Evolutionary conservation across 2,888 invertebrate species (phyloP), one percentile per base, ranked within the genome.

Genomic region (Barypeithes pellucidus): DNA sequence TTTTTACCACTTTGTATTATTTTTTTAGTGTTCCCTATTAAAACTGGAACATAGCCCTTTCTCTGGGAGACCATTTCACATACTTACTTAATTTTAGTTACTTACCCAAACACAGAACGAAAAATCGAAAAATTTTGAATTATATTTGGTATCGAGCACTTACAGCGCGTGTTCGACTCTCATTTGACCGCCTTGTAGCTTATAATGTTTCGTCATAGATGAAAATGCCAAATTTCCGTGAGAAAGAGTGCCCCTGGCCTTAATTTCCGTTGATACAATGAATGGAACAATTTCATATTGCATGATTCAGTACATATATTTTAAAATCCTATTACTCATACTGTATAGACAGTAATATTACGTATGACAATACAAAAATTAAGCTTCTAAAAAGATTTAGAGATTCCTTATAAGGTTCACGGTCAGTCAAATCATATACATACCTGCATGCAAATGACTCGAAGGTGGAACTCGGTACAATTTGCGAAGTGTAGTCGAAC

Each of bases 401-500:
- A 73, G 67, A 74, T 69, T 70, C 74, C 74, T 70, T 74, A 66
- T 70, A 74, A 74, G 74, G 74, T 74, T 74, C 74, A 74, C 70
- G 74, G 74, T 14, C 74, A 74, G 73, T 70, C 70, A 67, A 74
- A 74, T 52, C 62, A 61, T 70, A 24, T 24, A 70, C 74, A 70
- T 74, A 29, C 69, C 67, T 66, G 54, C 62, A 68, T 74, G 67
- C 70, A 68, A 73, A 69, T 73, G 59, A 50, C 60, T 73, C 47
- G 20, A 60, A 60, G 61, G 59, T 61, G 43, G 65, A 41, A 67
- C 33, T 57, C 12, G 54, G 33, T 54, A 61, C 60, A 72, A 72
- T 72, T 72, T 67, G 41, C 65, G 39, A 59, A 60, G 39, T 65
- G 62, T 50, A 61, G 50, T 43, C 54, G 43, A 59, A 65, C 33